Conservation (phyloP, 2,888 invertebrate genomes). For the Caradrina kadenii region DNA sequence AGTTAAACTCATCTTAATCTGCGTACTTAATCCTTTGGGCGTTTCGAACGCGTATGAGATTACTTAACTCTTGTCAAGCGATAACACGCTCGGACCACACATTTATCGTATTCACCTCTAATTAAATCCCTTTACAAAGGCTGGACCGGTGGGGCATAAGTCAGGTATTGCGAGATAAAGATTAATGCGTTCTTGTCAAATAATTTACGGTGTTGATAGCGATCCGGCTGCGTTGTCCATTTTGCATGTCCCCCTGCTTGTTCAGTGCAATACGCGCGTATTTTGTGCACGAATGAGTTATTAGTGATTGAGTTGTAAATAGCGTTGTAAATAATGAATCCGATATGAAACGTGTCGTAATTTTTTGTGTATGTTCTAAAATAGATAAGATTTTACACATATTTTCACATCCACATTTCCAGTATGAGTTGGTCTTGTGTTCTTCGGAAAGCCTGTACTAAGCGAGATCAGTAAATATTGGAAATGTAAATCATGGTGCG, state of each 20-base stretch:
- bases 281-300: conserved; percentile 48
- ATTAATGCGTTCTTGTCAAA: conserved; percentile 86
- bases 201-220: conserved; percentile 86
- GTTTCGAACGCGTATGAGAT: conserved; percentile 81
- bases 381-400: not conserved
- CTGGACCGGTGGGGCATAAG: conserved; percentile 68
- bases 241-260: conserved; percentile 61
- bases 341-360: conserved; percentile 28
- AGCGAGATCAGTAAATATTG: not conserved
- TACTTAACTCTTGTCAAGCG: conserved; percentile 80
- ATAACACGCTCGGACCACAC: conserved; percentile 84
- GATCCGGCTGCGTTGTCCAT: conserved; percentile 59
- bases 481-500: not conserved
- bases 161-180: conserved; percentile 84
- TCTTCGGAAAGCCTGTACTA: not conserved
- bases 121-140: conserved; percentile 81
- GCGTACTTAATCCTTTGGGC: conserved; percentile 74
- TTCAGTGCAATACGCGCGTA: conserved; percentile 48
- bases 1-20: conserved; percentile 71
- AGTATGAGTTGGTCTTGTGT: too few species aligned
- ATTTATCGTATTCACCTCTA: conserved; percentile 82
- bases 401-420: too few species aligned
- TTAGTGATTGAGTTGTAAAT: conserved; percentile 60
- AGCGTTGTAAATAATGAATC: conserved; percentile 43
- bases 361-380: not conserved